phyloP scores from a whole-genome alignment of 2,797 vertebrate species.

The Paramormyrops hopkinsi region DNA sequence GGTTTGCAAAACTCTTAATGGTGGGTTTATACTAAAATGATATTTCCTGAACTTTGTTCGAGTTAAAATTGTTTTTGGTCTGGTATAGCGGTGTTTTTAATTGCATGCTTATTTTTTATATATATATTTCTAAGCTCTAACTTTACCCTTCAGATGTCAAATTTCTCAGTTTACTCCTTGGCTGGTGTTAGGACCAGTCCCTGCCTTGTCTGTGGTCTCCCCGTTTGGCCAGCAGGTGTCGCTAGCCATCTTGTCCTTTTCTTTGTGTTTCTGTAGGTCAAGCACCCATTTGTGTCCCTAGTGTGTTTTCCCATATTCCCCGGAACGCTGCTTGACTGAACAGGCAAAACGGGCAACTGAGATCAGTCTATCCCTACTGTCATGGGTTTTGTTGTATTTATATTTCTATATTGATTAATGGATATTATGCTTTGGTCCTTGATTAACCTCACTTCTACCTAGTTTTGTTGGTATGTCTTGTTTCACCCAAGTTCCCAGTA shows the following conservation, averaged over 20 bases:
- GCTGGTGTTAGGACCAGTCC: neutral
- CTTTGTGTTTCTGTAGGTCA: neutral
- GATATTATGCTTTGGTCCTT: neutral
- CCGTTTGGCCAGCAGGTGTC: neutral
- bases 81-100: neutral
- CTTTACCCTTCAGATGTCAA: neutral
- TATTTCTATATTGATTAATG: neutral
- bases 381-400: neutral
- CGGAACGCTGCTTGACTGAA: neutral
- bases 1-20: neutral
- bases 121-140: neutral
- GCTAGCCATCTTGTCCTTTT: neutral
- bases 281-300: neutral
- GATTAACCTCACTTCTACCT: neutral
- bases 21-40: neutral
- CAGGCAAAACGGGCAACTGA: neutral
- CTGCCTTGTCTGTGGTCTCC: neutral
- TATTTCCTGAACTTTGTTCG: neutral
- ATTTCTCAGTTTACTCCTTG: neutral
- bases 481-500: neutral
- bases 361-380: neutral
- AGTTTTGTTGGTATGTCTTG: neutral
- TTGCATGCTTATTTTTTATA: neutral
- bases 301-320: neutral
- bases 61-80: neutral